Conservation (phyloP, 2,797 vertebrate species). For the Notolepis coatsorum region DNA sequence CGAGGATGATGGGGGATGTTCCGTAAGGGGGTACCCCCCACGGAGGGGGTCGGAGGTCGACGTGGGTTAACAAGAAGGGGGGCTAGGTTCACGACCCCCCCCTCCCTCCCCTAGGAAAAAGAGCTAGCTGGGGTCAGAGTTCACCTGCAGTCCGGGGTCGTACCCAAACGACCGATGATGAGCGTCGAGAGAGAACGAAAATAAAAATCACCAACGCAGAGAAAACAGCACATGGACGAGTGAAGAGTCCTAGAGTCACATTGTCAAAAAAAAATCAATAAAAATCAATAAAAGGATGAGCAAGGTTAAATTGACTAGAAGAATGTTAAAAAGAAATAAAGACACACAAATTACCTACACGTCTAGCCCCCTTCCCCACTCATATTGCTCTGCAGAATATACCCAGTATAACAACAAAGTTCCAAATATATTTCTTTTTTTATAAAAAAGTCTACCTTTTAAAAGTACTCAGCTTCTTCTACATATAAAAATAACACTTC, state of each 20-base stretch:
- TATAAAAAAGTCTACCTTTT: slow-evolving; percentile 28
- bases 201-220: slow-evolving; percentile 37
- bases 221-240: slow-evolving; percentile 22
- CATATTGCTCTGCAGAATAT: slow-evolving; percentile 53
- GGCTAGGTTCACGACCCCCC: not conserved
- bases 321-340: slow-evolving; percentile 34
- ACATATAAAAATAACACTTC: slow-evolving; percentile 76
- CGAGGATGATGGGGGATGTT: slow-evolving; percentile 49
- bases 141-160: slow-evolving; percentile 61
- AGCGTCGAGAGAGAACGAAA: slow-evolving; percentile 40
- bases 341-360: slow-evolving; percentile 15
- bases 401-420: slow-evolving; percentile 49
- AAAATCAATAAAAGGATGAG: slow-evolving; percentile 29
- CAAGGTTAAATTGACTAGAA: slow-evolving; percentile 43
- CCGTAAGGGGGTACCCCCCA: slow-evolving; percentile 44
- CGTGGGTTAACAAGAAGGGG: slow-evolving; percentile 64
- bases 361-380: slow-evolving; percentile 64
- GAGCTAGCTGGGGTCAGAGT: slow-evolving; percentile 53
- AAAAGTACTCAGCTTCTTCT: slow-evolving; percentile 51
- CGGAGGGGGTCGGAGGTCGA: slow-evolving; percentile 57
- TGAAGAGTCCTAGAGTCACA: slow-evolving; percentile 61
- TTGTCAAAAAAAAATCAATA: slow-evolving; percentile 57
- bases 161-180: slow-evolving; percentile 13
- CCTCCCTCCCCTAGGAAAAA: slow-evolving; percentile 58
- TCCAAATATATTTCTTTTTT: slow-evolving; percentile 54